Evolutionary conservation across 2,888 invertebrate species (phyloP), one percentile per base, ranked within the genome.

Genomic region (Lucinisca nassula): DNA sequence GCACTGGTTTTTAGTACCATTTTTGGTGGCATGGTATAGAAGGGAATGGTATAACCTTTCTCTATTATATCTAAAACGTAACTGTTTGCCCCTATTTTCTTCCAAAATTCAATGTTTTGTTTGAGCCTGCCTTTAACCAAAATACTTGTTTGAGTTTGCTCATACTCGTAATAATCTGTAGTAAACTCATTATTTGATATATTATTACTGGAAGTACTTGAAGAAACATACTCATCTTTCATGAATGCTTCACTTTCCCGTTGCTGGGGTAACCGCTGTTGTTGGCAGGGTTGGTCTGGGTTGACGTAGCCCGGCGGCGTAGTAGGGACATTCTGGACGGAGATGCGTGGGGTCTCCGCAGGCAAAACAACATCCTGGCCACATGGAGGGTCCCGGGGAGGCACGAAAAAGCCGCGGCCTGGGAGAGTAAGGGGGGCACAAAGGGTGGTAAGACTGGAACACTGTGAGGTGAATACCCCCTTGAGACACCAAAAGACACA

Each of bases 41-140:
- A 86, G n/a, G 82, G 79, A 27, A 85, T 83, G 32, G n/a, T n/a
- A n/a, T n/a, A n/a, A n/a, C n/a, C n/a, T n/a, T n/a, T n/a, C n/a
- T n/a, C n/a, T n/a, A n/a, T 73, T 78, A 79, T 67, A 78, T 82
- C 80, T 37, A 87, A 35, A 67, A 82, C 67, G 35, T 67, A 82
- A 27, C 27, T 24, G 45, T 77, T 79, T 14, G 86, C 70, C n/a
- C 77, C 73, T 27, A 76, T 82, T 21, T 35, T 10, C 76, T 73
- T 55, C 89, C 84, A 86, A 82, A 89, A 89, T 35, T 75, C 24
- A n/a, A 76, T 70, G 45, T 79, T 77, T 24, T 40, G 30, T 70
- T 51, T 79, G 14, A 82, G 35, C 40, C 86, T 45, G 12, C 79
- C 82, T 55, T 58, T 82, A 17, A 86, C 82, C 24, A 82, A 38